Evolutionary conservation across 1,140 invertebrate genomes (phyloP).

Genomic region (Drosophila nigrodunni): DNA sequence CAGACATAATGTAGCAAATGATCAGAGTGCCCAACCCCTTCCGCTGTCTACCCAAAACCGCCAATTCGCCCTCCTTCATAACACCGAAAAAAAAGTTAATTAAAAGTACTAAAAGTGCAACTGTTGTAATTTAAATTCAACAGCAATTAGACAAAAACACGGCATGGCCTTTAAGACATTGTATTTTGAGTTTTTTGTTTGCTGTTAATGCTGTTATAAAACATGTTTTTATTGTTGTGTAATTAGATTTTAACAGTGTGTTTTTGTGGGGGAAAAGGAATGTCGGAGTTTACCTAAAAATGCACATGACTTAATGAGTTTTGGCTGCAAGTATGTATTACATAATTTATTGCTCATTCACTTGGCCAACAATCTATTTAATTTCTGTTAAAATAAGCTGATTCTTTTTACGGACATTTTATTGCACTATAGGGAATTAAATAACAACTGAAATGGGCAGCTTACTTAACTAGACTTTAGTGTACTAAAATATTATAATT

Average conservation of each 20-base stretch:
- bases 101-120: constrained; percentile 52
- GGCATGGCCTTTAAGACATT: constrained; percentile 7
- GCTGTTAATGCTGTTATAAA: constrained; percentile 4
- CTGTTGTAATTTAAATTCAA: constrained; percentile 58
- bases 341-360: no score
- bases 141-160: constrained; percentile 53
- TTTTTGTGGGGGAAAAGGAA: constrained; percentile 4
- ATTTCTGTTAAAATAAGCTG: no score
- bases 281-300: not conserved
- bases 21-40: not conserved
- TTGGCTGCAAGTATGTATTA: no score
- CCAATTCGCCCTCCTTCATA: not conserved
- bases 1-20: constrained; percentile 22
- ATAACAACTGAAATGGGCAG: no score
- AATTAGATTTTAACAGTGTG: constrained; percentile 14
- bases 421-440: no score
- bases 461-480: no score
- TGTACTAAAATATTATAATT: no score
- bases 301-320: not conserved
- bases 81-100: constrained; percentile 54
- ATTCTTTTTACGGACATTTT: no score
- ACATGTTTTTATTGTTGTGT: constrained; percentile 6
- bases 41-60: not conserved
- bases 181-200: constrained; percentile 13
- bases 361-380: no score